These are phyloP conservation scores for Spodoptera litura DNA, from an alignment of 1,140 invertebrate species.

Conservation along the genomic window DNA sequence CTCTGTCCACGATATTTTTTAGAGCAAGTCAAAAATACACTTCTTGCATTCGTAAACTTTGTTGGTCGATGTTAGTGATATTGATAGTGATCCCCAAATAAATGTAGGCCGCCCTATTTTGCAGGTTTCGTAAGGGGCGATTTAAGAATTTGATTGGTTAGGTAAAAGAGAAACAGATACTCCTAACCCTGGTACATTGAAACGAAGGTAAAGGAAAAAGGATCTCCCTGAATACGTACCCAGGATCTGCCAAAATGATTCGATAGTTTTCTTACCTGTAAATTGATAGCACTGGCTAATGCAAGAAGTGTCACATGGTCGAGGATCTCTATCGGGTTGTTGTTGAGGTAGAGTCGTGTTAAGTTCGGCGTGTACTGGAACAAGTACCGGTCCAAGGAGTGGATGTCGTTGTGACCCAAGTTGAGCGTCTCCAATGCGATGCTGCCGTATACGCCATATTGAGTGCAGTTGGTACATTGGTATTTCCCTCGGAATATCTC, in stretches of 20 bases:
- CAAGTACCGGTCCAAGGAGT: conserved; percentile 88
- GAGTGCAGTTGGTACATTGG: background rate
- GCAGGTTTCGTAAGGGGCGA: conserved; percentile 23
- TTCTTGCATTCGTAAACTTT: conserved; percentile 11
- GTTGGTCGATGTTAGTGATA: conserved; percentile 33
- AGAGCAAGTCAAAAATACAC: background rate
- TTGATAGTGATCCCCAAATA: conserved; percentile 27
- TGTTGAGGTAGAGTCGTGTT: conserved; percentile 88
- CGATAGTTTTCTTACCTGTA: conserved; percentile 84
- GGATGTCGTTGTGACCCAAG: conserved; percentile 89
- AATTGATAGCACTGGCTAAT: conserved; percentile 86
- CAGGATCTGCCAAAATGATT: no score
- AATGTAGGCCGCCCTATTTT: conserved; percentile 26
- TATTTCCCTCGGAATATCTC: conserved; percentile 88
- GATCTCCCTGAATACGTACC: background rate
- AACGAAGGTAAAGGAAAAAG: background rate
- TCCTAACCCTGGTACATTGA: background rate
- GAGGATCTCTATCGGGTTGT: conserved; percentile 89
- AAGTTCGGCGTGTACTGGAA: conserved; percentile 91
- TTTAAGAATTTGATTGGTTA: conserved; percentile 26
- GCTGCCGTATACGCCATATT: conserved; percentile 87
- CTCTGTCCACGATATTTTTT: no score
- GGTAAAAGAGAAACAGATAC: conserved; percentile 1
- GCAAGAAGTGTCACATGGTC: conserved; percentile 88
- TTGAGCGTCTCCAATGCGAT: conserved; percentile 89